Percentiles rank a stretch among this genome's conserved stretches.
Evolutionary conservation across 2,888 invertebrate genomes (phyloP).

Genomic region (Dasypolia templi): DNA sequence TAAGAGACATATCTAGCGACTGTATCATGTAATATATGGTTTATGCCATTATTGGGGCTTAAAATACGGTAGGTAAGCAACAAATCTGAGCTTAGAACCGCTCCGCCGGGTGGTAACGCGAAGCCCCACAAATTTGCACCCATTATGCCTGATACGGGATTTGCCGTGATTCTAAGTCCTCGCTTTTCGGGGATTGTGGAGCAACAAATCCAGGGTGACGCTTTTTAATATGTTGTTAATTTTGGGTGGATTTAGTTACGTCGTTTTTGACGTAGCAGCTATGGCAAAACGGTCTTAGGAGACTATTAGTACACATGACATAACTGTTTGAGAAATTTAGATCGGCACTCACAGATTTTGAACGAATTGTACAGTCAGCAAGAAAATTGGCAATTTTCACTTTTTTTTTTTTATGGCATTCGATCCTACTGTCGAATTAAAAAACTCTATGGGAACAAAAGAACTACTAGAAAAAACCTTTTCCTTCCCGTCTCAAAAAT

Average conservation of each 20-base stretch:
- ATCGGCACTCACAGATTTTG: too few species aligned
- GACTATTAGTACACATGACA: too few species aligned
- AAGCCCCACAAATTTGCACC: slow-evolving; percentile 78
- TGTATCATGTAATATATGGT: slow-evolving; percentile 48
- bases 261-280: slow-evolving; percentile 16
- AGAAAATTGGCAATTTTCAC: too few species aligned
- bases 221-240: slow-evolving; percentile 64
- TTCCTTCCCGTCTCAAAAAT: too few species aligned
- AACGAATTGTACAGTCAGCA: too few species aligned
- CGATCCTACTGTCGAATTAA: too few species aligned
- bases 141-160: slow-evolving; percentile 76
- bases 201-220: slow-evolving; percentile 70
- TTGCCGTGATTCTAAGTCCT: slow-evolving; percentile 73
- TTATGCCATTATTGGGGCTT: slow-evolving; percentile 64
- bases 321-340: too few species aligned
- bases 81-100: slow-evolving; percentile 67
- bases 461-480: too few species aligned
- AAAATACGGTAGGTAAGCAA: slow-evolving; percentile 63
- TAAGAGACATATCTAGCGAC: slow-evolving; percentile 24
- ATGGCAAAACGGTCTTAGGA: too few species aligned
- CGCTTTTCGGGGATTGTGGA: slow-evolving; percentile 68
- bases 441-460: too few species aligned
- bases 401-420: too few species aligned
- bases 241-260: slow-evolving; percentile 40
- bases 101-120: slow-evolving; percentile 51